Evolutionary conservation across 2,888 invertebrate genomes (phyloP), one percentile per base, ranked within the genome.

Genomic region (Eupelmus urozonus): DNA sequence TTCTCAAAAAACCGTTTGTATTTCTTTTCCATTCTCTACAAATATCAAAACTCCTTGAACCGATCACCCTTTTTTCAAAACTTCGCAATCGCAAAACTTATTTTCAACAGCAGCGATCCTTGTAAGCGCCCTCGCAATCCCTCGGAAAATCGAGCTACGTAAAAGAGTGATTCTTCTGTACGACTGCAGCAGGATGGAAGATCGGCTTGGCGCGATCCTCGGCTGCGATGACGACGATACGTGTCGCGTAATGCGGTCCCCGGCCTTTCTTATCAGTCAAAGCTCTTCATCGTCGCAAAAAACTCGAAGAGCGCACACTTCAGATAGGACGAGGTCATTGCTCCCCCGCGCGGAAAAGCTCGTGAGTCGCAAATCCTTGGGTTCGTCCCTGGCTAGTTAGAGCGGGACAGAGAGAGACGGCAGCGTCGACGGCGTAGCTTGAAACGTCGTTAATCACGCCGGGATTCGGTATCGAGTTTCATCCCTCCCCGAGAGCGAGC

Each of bases 391-490:
- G 45, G 16, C 45, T 45, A 45, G 45, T 45, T 45, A 45, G 45
- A 42, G 45, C 27, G 57, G 51, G 49, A 71, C 13, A 34, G 27
- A 62, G 34, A 69, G 69, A 49, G 20, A 49, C 20, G 20, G 20
- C 51, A 45, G 5, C n/a, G 16, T n/a, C 29, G 76, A 81, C 83
- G 85, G 62, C 45, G 16, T 85, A 85, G 85, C 86, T 85, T 85
- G 88, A 86, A 86, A 85, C 84, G 85, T 88, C 87, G 87, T 88
- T 88, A 88, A 88, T 88, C 88, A 87, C 86, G 83, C 76, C 80
- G 81, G 86, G 87, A 87, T 88, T 87, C 85, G 85, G 86, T 88
- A 88, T 88, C 87, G 87, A 88, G 87, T 88, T 88, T 87, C 88
- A 88, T 85, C 85, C 86, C 85, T 83, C 85, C 86, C 85, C 83